These are phyloP conservation scores for Eurystomus gularis DNA, from an alignment of 2,113 vertebrate genomes.

Conservation along the genomic window DNA sequence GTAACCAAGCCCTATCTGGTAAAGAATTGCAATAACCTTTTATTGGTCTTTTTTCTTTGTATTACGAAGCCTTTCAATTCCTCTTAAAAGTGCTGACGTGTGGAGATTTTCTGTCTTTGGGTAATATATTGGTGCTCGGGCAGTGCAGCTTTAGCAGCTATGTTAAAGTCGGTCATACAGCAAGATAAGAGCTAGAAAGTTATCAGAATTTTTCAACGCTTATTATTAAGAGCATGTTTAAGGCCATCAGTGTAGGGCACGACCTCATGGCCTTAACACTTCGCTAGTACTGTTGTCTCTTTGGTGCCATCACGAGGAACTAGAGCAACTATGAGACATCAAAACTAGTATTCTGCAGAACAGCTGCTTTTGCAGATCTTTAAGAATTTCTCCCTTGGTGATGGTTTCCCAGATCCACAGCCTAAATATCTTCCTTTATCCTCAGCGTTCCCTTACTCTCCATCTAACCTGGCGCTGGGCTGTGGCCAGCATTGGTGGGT, in stretches of 20 bases:
- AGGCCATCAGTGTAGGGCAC: neutral
- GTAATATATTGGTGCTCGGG: neutral
- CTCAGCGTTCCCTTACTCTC: neutral
- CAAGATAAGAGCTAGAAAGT: neutral
- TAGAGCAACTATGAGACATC: neutral
- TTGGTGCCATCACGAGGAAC: neutral
- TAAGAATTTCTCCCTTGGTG: neutral
- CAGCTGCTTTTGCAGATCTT: neutral
- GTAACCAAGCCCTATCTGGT: neutral
- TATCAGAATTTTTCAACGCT: neutral
- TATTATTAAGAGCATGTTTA: neutral
- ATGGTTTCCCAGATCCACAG: neutral
- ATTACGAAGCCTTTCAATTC: neutral
- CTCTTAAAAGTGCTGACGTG: neutral
- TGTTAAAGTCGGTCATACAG: neutral
- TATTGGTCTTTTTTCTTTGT: neutral
- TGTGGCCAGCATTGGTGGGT: fast-evolving
- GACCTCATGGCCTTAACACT: neutral
- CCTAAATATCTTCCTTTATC: neutral
- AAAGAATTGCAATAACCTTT: neutral
- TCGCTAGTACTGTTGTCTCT: neutral
- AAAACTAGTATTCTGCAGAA: neutral
- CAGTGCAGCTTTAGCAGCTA: neutral
- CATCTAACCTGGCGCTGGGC: neutral
- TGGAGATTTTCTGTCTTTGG: neutral